A percentile compares a stretch with the other conserved stretches of the same genome.
These are phyloP conservation scores for Channa maculata DNA, from an alignment of 2,113 vertebrate genomes.

Conservation along the genomic window DNA sequence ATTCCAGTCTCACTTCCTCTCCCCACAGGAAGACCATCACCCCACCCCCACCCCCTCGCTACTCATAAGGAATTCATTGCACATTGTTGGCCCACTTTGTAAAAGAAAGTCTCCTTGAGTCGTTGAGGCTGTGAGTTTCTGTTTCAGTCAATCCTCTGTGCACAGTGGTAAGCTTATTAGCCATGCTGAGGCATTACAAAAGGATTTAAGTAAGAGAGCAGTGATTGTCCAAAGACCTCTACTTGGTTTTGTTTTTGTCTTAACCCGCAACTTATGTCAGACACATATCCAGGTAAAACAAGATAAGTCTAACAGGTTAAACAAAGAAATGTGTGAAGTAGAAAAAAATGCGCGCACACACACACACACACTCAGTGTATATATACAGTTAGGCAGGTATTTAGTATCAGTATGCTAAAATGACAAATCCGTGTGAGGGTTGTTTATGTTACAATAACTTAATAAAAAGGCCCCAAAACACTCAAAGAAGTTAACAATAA, in stretches of 20 bases:
- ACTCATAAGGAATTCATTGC: slow-evolving; percentile 73
- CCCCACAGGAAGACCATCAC: slow-evolving; percentile 64
- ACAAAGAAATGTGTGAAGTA: too few species aligned
- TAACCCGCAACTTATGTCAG: slow-evolving; percentile 34
- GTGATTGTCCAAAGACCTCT: slow-evolving; percentile 59
- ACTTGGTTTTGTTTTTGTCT: slow-evolving; percentile 42
- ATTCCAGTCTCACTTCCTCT: slow-evolving; percentile 74
- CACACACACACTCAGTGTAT: too few species aligned
- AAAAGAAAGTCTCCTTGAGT: slow-evolving; percentile 78
- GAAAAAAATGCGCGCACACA: too few species aligned
- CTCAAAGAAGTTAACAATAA: too few species aligned
- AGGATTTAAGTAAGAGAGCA: slow-evolving; percentile 57
- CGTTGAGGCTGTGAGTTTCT: slow-evolving; percentile 71
- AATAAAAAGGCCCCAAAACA: too few species aligned
- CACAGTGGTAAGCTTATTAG: slow-evolving; percentile 74
- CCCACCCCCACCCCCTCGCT: slow-evolving; percentile 2
- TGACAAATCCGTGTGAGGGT: too few species aligned
- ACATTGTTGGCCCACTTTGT: slow-evolving; percentile 76
- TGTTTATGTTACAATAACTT: too few species aligned
- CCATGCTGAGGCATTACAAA: slow-evolving; percentile 70
- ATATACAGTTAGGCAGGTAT: too few species aligned
- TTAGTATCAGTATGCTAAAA: too few species aligned
- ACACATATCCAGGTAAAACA: slow-evolving; percentile 24
- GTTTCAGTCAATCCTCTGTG: slow-evolving; percentile 71
- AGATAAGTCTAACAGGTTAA: neutral